Percentiles rank a stretch among this genome's conserved stretches.
These are phyloP conservation scores for Nyctereutes procyonoides DNA, from an alignment of 2,113 vertebrate species.

Conservation along the genomic window DNA sequence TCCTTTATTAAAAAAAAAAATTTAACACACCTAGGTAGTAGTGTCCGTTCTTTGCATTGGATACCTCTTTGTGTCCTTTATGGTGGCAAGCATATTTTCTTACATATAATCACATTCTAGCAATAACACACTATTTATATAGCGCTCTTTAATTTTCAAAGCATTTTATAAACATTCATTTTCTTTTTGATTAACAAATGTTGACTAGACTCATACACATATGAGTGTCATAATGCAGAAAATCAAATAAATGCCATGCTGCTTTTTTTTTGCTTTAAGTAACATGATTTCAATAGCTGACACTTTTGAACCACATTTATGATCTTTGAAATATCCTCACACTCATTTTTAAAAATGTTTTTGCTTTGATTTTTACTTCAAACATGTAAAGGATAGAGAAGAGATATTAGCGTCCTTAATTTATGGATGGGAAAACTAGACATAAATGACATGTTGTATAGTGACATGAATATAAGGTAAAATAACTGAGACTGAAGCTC, in stretches of 20 bases:
- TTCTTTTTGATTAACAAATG: constrained; percentile 40
- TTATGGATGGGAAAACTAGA: background rate
- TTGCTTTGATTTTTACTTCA: background rate
- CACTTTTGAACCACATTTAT: constrained; percentile 6
- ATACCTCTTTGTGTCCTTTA: background rate
- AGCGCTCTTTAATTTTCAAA: constrained; percentile 28
- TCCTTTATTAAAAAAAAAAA: background rate
- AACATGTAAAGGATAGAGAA: background rate
- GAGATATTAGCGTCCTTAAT: background rate
- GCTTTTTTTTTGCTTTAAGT: constrained; percentile 39
- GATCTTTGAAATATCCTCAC: background rate
- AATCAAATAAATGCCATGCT: background rate
- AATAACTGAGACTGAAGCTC: background rate
- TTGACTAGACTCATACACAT: background rate
- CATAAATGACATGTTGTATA: background rate
- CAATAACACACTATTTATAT: background rate
- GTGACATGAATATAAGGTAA: background rate
- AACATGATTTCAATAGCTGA: constrained; percentile 57
- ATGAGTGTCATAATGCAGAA: background rate
- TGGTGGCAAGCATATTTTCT: background rate
- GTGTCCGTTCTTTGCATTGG: background rate
- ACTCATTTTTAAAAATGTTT: background rate
- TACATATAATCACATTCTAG: background rate
- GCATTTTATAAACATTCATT: constrained; percentile 19
- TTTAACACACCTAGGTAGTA: background rate